A percentile compares a stretch with the other conserved stretches of the same genome.
These are phyloP conservation scores for Wiebesia pumilae DNA, from an alignment of 1,140 invertebrate genomes.

Conservation along the genomic window DNA sequence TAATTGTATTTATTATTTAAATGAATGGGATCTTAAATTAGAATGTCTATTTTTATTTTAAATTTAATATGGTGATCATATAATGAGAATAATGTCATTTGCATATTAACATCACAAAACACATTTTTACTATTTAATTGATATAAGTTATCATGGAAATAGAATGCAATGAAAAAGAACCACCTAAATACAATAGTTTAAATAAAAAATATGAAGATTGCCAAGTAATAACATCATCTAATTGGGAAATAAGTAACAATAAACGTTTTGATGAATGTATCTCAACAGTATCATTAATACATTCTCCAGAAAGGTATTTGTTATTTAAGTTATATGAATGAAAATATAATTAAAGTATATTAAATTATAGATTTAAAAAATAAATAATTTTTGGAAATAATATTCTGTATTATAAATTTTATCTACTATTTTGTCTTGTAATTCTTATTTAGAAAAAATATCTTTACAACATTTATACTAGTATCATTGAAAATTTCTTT, in stretches of 20 bases:
- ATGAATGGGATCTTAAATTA: neutral
- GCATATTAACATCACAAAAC: neutral
- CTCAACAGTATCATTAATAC: slow-evolving; percentile 49
- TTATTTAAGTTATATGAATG: neutral
- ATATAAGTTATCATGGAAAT: slow-evolving; percentile 30
- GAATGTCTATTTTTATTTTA: too few relatives aligned
- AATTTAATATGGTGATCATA: too few relatives aligned
- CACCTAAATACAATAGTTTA: neutral
- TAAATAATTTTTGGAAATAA: too few relatives aligned
- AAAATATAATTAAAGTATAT: neutral
- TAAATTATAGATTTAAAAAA: too few relatives aligned
- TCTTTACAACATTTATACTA: neutral
- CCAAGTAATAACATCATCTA: slow-evolving; percentile 54
- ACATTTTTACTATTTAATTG: neutral
- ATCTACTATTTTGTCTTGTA: too few relatives aligned
- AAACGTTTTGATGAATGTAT: slow-evolving; percentile 61
- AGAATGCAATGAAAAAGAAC: slow-evolving; percentile 1
- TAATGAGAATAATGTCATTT: neutral
- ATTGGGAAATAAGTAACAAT: slow-evolving; percentile 63
- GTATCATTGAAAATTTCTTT: neutral
- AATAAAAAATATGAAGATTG: neutral
- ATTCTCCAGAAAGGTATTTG: slow-evolving; percentile 59
- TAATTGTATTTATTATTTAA: too few relatives aligned
- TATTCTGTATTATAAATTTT: too few relatives aligned
- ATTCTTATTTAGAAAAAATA: neutral